Base-by-base conservation (phyloP, 2,797 vertebrate species). In the Enoplosus armatus region DNA sequence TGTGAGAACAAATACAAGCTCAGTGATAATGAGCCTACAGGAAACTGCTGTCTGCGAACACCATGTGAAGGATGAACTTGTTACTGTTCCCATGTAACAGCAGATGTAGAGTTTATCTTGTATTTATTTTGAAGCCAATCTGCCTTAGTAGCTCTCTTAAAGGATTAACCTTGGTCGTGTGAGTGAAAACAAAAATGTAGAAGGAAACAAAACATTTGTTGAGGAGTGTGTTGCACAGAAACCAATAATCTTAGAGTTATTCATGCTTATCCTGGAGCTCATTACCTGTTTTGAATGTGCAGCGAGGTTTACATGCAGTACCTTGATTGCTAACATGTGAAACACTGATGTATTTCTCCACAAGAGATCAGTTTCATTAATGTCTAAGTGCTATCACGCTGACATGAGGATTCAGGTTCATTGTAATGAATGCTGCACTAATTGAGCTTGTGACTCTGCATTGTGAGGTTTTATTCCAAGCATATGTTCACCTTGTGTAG, bases 361-460 rank as follows among this genome's bases (percentile, higher is more conserved):
- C 53, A 35, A 60, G 15, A 20, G 43, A 43, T 72, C 43, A 24
- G 9, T 63, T 51, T 63, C 50, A 45, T 33, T 47, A 61, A 47
- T 22, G 24, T 64, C 6, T 41, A 53, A 62, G 48, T 74, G 60
- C 48, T 68, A 24, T 68, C n/a, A 60, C 35, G n/a, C 8, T 35
- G 35, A 67, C 53, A n/a, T 0, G 0, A 72, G 26, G 6, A n/a
- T n/a, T n/a, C n/a, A 8, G 51, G 29, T 72, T 80, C 24, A 59
- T 39, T 74, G 77, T 70, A 50, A 55, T 67, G 0, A 83, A 63
- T 37, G 33, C 15, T 26, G 31, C 26, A 65, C 51, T 85, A 35
- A 79, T 76, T 71, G 8, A 69, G 51, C 8, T 29, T 50, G 67
- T 85, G 77, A 18, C 41, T 60, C 7, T 74, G 68, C 77, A 83